Conservation (phyloP, 2,797 vertebrate species). For the Acanthornis magna region DNA sequence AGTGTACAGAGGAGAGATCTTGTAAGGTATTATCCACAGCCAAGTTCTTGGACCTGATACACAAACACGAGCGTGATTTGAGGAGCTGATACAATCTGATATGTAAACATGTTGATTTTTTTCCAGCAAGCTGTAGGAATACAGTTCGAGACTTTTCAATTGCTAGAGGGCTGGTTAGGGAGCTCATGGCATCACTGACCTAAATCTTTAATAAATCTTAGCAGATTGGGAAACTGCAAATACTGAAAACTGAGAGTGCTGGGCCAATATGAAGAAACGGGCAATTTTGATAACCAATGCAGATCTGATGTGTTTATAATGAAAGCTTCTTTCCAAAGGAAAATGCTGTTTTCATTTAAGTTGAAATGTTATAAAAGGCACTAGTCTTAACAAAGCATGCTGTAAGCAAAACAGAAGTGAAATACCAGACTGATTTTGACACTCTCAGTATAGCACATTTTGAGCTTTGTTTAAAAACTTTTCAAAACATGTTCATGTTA, state of each 20-base stretch:
- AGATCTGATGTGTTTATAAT: background rate
- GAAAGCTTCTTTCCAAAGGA: background rate
- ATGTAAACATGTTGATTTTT: slow-evolving; percentile 17
- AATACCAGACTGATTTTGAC: slow-evolving; percentile 7
- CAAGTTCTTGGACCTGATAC: slow-evolving; percentile 12
- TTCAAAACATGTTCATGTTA: background rate
- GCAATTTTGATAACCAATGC: background rate
- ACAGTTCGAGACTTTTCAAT: background rate
- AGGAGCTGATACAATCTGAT: background rate
- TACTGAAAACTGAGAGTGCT: background rate
- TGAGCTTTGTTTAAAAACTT: background rate
- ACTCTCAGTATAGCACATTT: background rate
- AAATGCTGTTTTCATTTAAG: background rate
- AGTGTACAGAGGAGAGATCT: background rate
- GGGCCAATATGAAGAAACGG: background rate
- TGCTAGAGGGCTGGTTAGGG: background rate
- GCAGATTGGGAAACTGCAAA: background rate
- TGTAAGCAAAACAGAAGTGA: background rate
- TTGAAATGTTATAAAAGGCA: background rate
- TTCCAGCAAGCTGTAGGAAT: slow-evolving; percentile 2
- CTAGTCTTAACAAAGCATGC: slow-evolving; percentile 3
- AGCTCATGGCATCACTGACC: background rate
- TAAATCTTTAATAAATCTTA: slow-evolving; percentile 25
- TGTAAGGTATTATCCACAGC: background rate
- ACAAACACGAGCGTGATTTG: background rate